Conservation (phyloP, 2,888 invertebrate species). For the Limnephilus auricula region DNA sequence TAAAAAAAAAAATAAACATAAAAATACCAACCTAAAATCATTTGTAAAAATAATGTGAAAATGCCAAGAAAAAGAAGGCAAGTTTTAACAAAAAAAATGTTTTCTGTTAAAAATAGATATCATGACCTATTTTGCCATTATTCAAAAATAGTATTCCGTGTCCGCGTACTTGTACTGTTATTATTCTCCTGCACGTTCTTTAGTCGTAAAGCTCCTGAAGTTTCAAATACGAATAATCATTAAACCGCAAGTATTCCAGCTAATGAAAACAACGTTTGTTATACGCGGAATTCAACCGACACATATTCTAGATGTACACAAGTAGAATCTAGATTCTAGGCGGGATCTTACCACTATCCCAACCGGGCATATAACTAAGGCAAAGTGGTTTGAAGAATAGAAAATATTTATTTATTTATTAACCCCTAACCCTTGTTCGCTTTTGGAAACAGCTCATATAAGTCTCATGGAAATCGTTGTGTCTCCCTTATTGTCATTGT, state of each 20-base stretch:
- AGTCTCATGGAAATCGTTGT: too few species aligned
- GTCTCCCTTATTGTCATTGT: too few species aligned
- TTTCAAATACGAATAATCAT: background rate
- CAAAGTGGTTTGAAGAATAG: background rate
- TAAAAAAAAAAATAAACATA: too few species aligned
- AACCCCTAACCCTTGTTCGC: too few species aligned
- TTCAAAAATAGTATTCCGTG: background rate
- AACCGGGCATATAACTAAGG: background rate
- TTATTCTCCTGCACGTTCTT: background rate
- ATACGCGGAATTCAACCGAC: background rate
- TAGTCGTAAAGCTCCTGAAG: background rate
- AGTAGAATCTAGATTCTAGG: background rate
- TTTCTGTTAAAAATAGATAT: background rate
- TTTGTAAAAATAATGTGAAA: background rate
- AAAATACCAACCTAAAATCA: too few species aligned
- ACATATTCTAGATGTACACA: background rate
- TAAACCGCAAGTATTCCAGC: background rate
- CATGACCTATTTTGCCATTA: background rate
- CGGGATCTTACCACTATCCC: background rate
- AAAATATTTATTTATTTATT: background rate
- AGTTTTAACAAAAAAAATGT: background rate
- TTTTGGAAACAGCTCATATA: too few species aligned
- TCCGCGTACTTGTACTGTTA: background rate
- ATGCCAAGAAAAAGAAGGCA: background rate
- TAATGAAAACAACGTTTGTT: conserved; percentile 2